Conservation (phyloP, 2,113 vertebrate species). For the Fukomys damarensis region DNA sequence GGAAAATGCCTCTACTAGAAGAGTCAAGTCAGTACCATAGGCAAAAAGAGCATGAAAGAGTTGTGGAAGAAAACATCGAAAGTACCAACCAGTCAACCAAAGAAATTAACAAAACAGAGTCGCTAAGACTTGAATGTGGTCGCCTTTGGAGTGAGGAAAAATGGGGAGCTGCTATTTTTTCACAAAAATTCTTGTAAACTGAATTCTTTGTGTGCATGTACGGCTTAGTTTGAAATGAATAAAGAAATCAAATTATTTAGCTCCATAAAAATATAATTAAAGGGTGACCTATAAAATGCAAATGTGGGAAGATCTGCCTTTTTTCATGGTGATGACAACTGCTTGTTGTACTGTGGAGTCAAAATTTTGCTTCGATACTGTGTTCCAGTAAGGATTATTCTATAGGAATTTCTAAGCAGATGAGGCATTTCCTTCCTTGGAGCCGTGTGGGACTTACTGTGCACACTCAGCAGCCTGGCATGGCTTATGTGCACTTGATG, state of each 20-base stretch:
- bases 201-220: background rate
- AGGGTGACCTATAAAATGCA: background rate
- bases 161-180: background rate
- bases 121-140: background rate
- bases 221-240: slow-evolving; percentile 2
- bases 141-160: background rate
- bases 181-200: background rate
- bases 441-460: background rate
- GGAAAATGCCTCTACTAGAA: background rate
- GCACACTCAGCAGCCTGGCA: background rate
- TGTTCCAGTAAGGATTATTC: background rate
- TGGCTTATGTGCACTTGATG: background rate
- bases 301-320: background rate
- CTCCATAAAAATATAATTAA: background rate
- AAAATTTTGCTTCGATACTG: background rate
- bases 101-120: background rate
- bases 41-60: background rate
- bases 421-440: slow-evolving; percentile 15
- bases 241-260: slow-evolving; percentile 44
- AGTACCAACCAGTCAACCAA: background rate
- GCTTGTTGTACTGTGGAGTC: background rate
- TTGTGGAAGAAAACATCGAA: background rate
- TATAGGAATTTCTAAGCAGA: background rate
- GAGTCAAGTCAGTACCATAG: background rate
- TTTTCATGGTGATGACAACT: background rate